phyloP scores from a whole-genome alignment of 2,113 vertebrate species.

The human (Homo sapiens) region GRCh38 chr7:104077501-104078000 shows the following conservation, averaged over 20 bases:
- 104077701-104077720: background rate
- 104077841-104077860: background rate
- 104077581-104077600: background rate
- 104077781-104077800: background rate
- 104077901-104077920: background rate
- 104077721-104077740: background rate
- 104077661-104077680: background rate
- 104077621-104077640: background rate
- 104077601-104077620: background rate
- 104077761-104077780: background rate
- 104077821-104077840: background rate
- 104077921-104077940: constrained; percentile 1
- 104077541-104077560: background rate
- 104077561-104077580: background rate
- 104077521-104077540: background rate
- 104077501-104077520: background rate
- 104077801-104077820: background rate
- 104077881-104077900: background rate
- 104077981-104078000: background rate
- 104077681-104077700: background rate
- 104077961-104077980: constrained; percentile 1
- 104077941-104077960: background rate
- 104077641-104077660: background rate
- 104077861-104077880: background rate
- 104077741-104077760: background rate